Percentiles rank a stretch among this genome's conserved stretches.
These are phyloP conservation scores for Hirtodrosophila confusa DNA, from an alignment of 2,888 invertebrate species.

Conservation along the genomic window DNA sequence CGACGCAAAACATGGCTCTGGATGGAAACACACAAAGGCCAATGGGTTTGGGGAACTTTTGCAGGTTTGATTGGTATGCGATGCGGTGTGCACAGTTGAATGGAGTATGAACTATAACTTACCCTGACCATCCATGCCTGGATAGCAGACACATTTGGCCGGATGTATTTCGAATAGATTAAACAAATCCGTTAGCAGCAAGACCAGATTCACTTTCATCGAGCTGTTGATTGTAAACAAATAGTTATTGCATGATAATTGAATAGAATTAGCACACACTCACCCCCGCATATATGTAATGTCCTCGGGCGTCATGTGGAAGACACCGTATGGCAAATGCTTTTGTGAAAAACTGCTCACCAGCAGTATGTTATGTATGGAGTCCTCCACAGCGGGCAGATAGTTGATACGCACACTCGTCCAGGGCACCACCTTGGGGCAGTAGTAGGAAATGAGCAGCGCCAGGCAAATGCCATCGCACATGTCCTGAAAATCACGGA, in stretches of 20 bases:
- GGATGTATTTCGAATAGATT: constrained; percentile 97
- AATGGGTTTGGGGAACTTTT: constrained; percentile 10
- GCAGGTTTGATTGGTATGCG: constrained; percentile 46
- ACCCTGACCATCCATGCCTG: constrained; percentile 87
- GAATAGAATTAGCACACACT: constrained; percentile 57
- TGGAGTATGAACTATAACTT: constrained; percentile 45
- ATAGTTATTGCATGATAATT: neutral
- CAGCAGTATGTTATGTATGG: constrained; percentile 94
- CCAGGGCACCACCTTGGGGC: constrained; percentile 91
- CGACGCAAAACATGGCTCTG: constrained; percentile 41
- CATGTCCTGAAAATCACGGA: constrained; percentile 93
- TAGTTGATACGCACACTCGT: constrained; percentile 86
- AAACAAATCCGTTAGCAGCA: constrained; percentile 96
- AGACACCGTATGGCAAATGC: constrained; percentile 93
- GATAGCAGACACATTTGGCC: constrained; percentile 93
- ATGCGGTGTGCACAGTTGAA: constrained; percentile 65
- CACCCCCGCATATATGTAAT: constrained; percentile 96
- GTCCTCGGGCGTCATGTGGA: constrained; percentile 98
- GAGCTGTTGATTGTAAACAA: constrained; percentile 86
- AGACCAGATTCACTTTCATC: constrained; percentile 95
- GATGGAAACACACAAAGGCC: constrained; percentile 52
- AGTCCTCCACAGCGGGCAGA: constrained; percentile 87
- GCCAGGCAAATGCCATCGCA: constrained; percentile 96
- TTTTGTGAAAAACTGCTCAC: constrained; percentile 94
- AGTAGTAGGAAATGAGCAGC: constrained; percentile 95